Evolutionary conservation across 2,113 vertebrate genomes (phyloP).

Genomic region (Urocitellus parryii): DNA sequence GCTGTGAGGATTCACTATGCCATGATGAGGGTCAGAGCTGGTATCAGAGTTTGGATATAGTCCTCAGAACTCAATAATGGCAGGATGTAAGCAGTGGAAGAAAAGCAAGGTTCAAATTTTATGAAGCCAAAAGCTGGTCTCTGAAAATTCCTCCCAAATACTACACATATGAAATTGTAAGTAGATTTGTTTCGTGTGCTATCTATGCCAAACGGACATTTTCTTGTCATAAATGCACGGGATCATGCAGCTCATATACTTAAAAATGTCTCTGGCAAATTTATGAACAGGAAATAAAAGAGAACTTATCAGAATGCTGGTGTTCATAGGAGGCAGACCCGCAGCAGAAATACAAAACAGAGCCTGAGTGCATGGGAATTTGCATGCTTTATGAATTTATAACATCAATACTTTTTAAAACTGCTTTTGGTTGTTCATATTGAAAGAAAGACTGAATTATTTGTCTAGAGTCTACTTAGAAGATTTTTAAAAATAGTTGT

Average conservation of each 20-base stretch:
- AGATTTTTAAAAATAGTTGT: background rate
- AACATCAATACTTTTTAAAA: background rate
- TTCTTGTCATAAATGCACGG: background rate
- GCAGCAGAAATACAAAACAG: background rate
- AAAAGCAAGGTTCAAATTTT: background rate
- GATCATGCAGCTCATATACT: background rate
- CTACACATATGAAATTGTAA: background rate
- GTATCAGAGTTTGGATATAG: background rate
- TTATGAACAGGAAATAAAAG: background rate
- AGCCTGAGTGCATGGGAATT: background rate
- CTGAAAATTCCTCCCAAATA: slow-evolving; percentile 25
- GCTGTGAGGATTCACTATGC: background rate
- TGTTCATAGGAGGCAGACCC: background rate
- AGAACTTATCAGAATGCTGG: background rate
- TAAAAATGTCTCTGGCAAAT: background rate
- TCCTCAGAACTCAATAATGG: background rate
- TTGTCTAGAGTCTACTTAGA: background rate
- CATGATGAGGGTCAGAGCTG: background rate
- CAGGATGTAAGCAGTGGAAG: background rate
- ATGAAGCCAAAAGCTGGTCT: background rate
- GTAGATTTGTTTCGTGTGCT: background rate
- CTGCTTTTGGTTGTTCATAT: background rate
- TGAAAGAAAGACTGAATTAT: background rate
- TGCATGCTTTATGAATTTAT: background rate
- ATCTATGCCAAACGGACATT: background rate